These are phyloP conservation scores for Agriopis leucophaearia DNA, from an alignment of 2,888 invertebrate species.

Conservation along the genomic window DNA sequence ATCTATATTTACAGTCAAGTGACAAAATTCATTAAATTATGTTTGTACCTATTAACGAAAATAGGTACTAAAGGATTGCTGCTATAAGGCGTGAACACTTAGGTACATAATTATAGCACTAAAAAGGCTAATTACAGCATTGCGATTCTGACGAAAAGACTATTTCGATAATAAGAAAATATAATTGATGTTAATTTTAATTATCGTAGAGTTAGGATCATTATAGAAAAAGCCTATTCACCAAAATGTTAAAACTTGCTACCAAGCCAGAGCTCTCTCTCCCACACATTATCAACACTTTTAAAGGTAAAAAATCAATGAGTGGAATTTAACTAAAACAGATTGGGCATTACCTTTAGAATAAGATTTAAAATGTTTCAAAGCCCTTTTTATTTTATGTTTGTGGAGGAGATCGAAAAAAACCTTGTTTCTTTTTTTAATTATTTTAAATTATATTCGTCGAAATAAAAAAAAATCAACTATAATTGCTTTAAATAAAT, in stretches of 20 bases:
- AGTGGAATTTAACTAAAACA: too few species aligned
- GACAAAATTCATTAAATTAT: slow-evolving; percentile 72
- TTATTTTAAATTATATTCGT: too few species aligned
- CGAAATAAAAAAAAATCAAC: too few species aligned
- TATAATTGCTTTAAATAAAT: too few species aligned
- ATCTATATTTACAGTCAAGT: slow-evolving; percentile 80
- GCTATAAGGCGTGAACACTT: slow-evolving; percentile 66
- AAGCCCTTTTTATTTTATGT: too few species aligned
- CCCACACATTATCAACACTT: too few species aligned
- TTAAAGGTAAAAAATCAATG: too few species aligned
- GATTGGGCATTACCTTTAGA: too few species aligned
- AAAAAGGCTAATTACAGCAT: slow-evolving; percentile 51
- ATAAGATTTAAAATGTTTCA: too few species aligned
- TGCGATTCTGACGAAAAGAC: slow-evolving; percentile 52
- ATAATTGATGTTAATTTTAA: slow-evolving; percentile 11
- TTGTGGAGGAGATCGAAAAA: too few species aligned
- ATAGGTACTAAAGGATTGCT: slow-evolving; percentile 51
- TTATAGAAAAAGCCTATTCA: slow-evolving; percentile 53
- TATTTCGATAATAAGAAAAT: slow-evolving; percentile 47
- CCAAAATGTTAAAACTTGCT: slow-evolving; percentile 47
- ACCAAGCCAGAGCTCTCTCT: too few species aligned
- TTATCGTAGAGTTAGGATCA: slow-evolving; percentile 32
- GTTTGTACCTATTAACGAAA: slow-evolving; percentile 54
- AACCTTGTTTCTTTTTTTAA: too few species aligned
- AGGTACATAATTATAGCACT: slow-evolving; percentile 55